Base-by-base conservation (phyloP, 2,888 invertebrate genomes). In the Heliconius aoede region DNA sequence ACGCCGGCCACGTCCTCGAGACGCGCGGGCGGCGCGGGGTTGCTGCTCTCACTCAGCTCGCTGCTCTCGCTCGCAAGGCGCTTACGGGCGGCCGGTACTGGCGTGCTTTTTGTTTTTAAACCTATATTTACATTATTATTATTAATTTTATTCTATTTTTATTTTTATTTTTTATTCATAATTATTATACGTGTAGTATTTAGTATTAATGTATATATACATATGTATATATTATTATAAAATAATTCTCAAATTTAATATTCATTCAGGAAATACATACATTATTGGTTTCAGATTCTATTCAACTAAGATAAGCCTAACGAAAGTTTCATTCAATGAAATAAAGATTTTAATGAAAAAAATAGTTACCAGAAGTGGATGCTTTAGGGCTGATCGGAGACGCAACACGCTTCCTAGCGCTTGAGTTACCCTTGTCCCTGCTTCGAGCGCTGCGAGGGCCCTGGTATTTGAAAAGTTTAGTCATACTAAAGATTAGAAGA, bases 321-420 rank as follows among this genome's bases (percentile, higher is more conserved):
- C 36, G 18, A 18, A 21, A 21, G 21, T 55, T 55, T 55, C 21
- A 21, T 21, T 21, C 51, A 55, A 55, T 55, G 21, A 21, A 18
- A 18, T 55, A 55, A 18, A 55, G 21, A 55, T 21, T 55, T 55
- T 26, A 26, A 5, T 61, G 28, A 40, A 18, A 67, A 40, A 18
- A 40, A 40, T 26, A 28, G 18, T 46, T 68, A 89, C 94, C 94
- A 79, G 95, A 95, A 0, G 94, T 94, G 4, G 95, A 94, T 0
- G 95, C 95, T 81, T 94, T 94, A 0, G 95, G 95, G 80, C 95
- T 95, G 81, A 93, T 93, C 0, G 94, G 94, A 9, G 94, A 94
- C 0, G 86, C 80, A n/a, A 92, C 86, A 0, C 94, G 90, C 84
- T 93, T 94, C 78, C 89, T 87, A 0, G 90, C 90, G 76, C 93